Conservation (phyloP, 1,140 invertebrate species). For the Meloidogyne exigua region DNA sequence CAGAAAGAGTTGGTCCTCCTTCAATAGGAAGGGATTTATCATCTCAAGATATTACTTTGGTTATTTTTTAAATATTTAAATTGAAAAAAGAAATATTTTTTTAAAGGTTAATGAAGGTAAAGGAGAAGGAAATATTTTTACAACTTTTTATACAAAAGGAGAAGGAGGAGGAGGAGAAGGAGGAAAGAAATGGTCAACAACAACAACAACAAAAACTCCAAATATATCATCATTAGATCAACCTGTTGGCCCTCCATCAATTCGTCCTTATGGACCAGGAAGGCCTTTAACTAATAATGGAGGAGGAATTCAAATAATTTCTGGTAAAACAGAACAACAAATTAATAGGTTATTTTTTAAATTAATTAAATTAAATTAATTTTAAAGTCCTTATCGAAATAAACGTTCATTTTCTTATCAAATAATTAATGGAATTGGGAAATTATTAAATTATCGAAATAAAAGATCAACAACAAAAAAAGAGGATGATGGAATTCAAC, state of each 20-base stretch:
- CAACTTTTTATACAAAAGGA: not conserved
- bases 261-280: conserved; percentile 35
- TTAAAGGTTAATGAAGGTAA: not conserved
- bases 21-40: not conserved
- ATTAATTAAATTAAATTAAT: not conserved
- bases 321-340: conserved; percentile 24
- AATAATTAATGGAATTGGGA: conserved; percentile 3
- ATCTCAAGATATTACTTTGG: not conserved
- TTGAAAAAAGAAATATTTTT: no score
- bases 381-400: not conserved
- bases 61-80: not conserved
- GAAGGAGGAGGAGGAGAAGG: not conserved
- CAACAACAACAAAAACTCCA: conserved; percentile 4
- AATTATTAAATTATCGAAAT: not conserved
- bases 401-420: conserved; percentile 1
- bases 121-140: not conserved
- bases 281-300: not conserved
- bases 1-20: conserved; percentile 1
- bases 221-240: conserved; percentile 17
- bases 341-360: not conserved
- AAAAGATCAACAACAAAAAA: not conserved
- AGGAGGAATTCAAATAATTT: conserved; percentile 33
- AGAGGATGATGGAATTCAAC: conserved; percentile 31
- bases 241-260: conserved; percentile 30
- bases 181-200: not conserved